These are phyloP conservation scores for Crenichthys baileyi DNA, from an alignment of 2,797 vertebrate species.

Conservation along the genomic window DNA sequence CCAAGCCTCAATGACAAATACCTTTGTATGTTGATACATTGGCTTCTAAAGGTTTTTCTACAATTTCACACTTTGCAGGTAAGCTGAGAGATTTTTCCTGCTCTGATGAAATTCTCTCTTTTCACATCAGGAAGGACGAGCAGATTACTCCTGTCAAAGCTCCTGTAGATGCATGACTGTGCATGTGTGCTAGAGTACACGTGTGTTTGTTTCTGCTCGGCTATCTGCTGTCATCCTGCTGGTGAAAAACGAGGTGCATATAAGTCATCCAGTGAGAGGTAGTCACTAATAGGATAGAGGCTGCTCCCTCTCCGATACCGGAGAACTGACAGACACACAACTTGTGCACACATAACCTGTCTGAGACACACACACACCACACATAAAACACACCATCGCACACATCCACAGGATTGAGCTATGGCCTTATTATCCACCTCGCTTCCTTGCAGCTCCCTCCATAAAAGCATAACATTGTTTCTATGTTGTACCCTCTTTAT, in stretches of 20 bases:
- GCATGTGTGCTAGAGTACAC: conserved; percentile 18
- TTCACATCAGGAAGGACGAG: conserved; percentile 49
- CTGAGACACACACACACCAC: conserved; percentile 21
- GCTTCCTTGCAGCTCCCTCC: conserved; percentile 70
- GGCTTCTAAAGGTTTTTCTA: conserved; percentile 19
- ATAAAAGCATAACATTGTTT: conserved; percentile 67
- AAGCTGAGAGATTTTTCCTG: conserved; percentile 33
- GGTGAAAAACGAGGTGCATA: conserved; percentile 78
- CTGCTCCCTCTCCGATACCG: conserved; percentile 50
- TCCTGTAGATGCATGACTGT: conserved; percentile 36
- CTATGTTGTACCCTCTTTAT: conserved; percentile 25
- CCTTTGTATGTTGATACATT: not conserved
- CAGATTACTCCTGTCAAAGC: conserved; percentile 56
- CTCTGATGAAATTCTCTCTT: conserved; percentile 39
- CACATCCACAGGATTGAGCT: conserved; percentile 67
- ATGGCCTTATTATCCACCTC: conserved; percentile 75
- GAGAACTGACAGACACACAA: conserved; percentile 45
- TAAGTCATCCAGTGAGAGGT: conserved; percentile 81
- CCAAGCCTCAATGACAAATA: not conserved
- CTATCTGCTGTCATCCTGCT: conserved; percentile 75
- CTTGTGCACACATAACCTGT: conserved; percentile 22
- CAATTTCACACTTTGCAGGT: conserved; percentile 11
- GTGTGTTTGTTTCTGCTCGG: conserved; percentile 55
- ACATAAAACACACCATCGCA: conserved; percentile 25
- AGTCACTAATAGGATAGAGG: conserved; percentile 78